Percentiles rank a stretch among this genome's conserved stretches.
These are phyloP conservation scores for Agriopis aurantiaria DNA, from an alignment of 2,888 invertebrate species.

Conservation along the genomic window DNA sequence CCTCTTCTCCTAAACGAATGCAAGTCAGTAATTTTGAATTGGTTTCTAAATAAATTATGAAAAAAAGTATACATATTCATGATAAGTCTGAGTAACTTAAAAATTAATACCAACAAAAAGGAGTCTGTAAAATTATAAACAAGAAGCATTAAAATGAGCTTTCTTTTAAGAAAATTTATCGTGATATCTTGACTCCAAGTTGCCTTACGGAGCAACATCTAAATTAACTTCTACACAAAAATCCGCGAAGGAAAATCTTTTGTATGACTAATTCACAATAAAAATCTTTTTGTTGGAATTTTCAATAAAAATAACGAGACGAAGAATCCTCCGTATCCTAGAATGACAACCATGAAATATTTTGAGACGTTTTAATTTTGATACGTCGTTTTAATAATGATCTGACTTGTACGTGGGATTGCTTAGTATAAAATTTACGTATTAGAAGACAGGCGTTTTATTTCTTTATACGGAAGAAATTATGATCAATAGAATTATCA, in stretches of 20 bases:
- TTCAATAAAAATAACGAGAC: conserved; percentile 18
- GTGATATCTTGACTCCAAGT: not conserved
- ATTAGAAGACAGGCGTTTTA: not conserved
- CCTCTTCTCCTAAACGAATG: too few relatives aligned
- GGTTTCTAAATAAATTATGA: too few relatives aligned
- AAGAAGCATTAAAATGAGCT: too few relatives aligned
- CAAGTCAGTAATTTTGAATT: too few relatives aligned
- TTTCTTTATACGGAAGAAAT: too few relatives aligned
- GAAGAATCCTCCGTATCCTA: conserved; percentile 18
- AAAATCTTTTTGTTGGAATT: conserved; percentile 29
- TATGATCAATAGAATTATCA: too few relatives aligned
- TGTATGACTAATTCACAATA: conserved; percentile 38
- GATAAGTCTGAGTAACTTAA: too few relatives aligned
- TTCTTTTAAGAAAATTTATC: not conserved
- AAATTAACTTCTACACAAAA: conserved; percentile 35
- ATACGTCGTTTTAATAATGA: not conserved
- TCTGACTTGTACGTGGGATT: conserved; percentile 5
- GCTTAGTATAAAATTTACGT: conserved; percentile 1
- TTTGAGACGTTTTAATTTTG: conserved; percentile 28
- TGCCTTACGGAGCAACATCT: not conserved
- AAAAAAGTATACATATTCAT: too few relatives aligned
- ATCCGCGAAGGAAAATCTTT: conserved; percentile 22
- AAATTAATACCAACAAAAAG: too few relatives aligned
- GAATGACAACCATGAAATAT: conserved; percentile 22
- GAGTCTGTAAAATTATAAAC: too few relatives aligned